Percentiles rank a stretch among this genome's conserved stretches.
phyloP scores from a whole-genome alignment of 2,888 invertebrate genomes.

The Geophilus truncorum region DNA sequence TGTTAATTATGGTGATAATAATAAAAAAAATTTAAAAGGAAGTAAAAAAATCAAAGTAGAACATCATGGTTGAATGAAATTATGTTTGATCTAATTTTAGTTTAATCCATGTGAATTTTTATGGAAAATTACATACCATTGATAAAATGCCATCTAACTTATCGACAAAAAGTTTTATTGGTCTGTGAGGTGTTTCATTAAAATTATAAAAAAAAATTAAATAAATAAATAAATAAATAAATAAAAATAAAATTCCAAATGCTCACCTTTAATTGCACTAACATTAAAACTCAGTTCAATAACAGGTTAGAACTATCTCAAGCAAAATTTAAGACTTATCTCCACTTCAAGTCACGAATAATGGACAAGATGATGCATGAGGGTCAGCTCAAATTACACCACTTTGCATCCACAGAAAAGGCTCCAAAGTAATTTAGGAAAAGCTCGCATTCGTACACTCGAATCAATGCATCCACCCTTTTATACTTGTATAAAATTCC shows the following conservation, averaged over 20 bases:
- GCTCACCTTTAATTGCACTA: neutral
- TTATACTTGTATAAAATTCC: neutral
- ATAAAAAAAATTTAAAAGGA: too few species aligned
- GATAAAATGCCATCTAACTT: too few species aligned
- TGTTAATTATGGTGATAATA: too few species aligned
- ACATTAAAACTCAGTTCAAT: neutral
- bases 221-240: too few species aligned
- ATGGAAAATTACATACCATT: too few species aligned
- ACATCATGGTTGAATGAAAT: neutral
- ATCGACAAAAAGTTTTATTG: too few species aligned
- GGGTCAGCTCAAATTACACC: neutral
- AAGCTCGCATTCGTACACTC: neutral
- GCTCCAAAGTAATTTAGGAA: neutral
- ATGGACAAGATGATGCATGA: slow-evolving; percentile 9
- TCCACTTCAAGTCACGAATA: neutral
- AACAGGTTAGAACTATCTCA: neutral
- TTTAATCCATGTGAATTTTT: neutral
- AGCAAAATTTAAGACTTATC: neutral
- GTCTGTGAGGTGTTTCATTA: too few species aligned
- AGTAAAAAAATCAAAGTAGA: neutral
- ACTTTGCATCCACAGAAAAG: neutral
- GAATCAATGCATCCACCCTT: slow-evolving; percentile 10
- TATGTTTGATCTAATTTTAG: neutral
- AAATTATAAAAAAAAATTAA: neutral
- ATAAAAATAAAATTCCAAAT: neutral